phyloP scores from a whole-genome alignment of 2,888 invertebrate species.

The Ophion obscuratus region DNA sequence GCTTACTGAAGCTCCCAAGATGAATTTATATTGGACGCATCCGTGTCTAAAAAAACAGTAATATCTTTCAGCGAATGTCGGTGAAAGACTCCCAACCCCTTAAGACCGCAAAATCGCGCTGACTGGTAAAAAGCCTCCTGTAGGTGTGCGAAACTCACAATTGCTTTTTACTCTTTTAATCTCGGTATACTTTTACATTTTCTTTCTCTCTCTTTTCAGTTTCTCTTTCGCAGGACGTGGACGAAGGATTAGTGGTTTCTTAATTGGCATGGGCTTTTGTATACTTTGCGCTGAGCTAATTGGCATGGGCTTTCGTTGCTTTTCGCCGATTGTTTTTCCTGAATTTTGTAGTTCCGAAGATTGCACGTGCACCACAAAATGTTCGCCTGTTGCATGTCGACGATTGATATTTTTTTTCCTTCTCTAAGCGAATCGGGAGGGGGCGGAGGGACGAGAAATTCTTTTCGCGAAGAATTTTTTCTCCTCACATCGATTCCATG shows the following conservation, averaged over 20 bases:
- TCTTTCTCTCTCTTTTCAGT: constrained; percentile 7
- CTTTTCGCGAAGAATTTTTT: not conserved
- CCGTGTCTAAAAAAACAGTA: not conserved
- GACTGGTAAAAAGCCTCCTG: not conserved
- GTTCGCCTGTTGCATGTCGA: not conserved
- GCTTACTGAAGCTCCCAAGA: not conserved
- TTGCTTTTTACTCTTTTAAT: constrained; percentile 7
- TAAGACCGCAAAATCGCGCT: not conserved
- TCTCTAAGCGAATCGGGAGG: not conserved
- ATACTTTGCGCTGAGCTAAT: not conserved
- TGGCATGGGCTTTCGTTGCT: not conserved
- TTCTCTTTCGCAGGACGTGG: constrained; percentile 15
- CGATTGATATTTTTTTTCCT: not conserved
- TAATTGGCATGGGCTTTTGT: constrained; percentile 32
- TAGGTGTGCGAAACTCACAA: not conserved
- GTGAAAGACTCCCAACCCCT: not conserved
- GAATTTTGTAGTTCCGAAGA: constrained; percentile 30
- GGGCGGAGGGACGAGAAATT: not conserved
- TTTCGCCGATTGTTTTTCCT: not conserved
- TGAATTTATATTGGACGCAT: not conserved
- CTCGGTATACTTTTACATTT: not conserved
- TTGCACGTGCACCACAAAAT: not conserved
- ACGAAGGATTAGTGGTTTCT: constrained; percentile 26
- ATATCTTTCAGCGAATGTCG: not conserved
- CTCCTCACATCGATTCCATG: not conserved